Base-by-base conservation (phyloP, 2,113 vertebrate species). In the Bubo bubo region DNA sequence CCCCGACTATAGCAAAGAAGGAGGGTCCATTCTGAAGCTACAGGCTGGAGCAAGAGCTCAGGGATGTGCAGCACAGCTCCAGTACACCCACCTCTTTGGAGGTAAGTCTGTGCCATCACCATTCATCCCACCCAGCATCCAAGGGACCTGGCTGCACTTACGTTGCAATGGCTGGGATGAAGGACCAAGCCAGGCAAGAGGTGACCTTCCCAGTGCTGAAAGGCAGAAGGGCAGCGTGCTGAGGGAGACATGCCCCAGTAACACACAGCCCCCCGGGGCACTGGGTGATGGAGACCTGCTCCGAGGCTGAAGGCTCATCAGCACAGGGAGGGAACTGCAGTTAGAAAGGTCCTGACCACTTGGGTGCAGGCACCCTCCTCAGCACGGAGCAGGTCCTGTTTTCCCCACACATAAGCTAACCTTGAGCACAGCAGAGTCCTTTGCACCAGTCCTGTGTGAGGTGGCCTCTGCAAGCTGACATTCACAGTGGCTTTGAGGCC, bases 161-260 rank as follows among this genome's bases (percentile, higher is more conserved):
- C 3, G 6, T 3, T 23, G 32, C 28, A 27, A 45, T 4, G 34
- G 8, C 53, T 45, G 53, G 41, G 19, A 6, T 34, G 16, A 28
- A 70, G 22, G 50, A 26, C 8, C 1, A 4, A 79, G 50, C 17
- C 56, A 62, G 45, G 60, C 58, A 88, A 47, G 8, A 20, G 28
- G 28, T 58, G 67, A 49, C 17, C 56, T 30, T 68, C 8, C 9
- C 64, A 20, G 45, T 2, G 2, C 18, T 55, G 41, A 15, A 37
- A 53, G 58, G 41, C 52, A 80, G 55, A 41, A 77, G 47, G 24
- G n/a, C 55, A 74, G 14, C 0, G 0, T 23, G 50, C 37, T 1
- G 6, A 39, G 52, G 22, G 66, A 43, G 43, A 30, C 20, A 2
- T 0, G 11, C 2, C 17, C 52, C 2, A 7, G 7, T 2, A 23